These are phyloP conservation scores for Ganaspis sp. DNA, from an alignment of 1,140 invertebrate genomes.

Conservation along the genomic window DNA sequence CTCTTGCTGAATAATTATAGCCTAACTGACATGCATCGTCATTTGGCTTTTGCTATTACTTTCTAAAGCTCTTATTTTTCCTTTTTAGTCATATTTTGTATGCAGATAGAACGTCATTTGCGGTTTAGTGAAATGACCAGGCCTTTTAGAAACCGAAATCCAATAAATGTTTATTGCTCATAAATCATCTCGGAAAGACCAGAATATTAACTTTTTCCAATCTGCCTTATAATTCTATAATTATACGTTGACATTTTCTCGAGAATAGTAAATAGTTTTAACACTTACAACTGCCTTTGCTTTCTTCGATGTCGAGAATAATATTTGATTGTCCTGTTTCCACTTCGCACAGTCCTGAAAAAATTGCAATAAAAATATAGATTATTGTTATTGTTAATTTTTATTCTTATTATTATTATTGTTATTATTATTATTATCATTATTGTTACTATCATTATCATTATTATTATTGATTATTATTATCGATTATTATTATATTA, in stretches of 20 bases:
- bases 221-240: neutral
- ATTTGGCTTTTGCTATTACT: neutral
- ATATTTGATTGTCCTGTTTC: conserved; percentile 91
- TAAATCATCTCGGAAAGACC: neutral
- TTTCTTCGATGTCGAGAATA: conserved; percentile 93
- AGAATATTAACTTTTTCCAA: neutral
- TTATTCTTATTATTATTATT: too few species aligned
- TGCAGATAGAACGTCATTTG: neutral
- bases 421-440: too few species aligned
- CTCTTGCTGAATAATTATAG: neutral
- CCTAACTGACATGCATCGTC: neutral
- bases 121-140: neutral
- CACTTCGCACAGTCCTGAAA: conserved; percentile 87
- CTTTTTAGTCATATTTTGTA: neutral
- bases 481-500: too few species aligned
- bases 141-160: neutral
- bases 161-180: neutral
- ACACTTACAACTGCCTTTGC: conserved; percentile 87
- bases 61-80: neutral
- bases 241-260: neutral
- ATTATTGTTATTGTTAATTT: too few species aligned
- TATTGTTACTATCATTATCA: too few species aligned
- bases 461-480: too few species aligned
- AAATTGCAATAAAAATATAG: conserved; percentile 32
- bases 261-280: neutral